Base-by-base conservation (phyloP, 1,140 invertebrate species). In the Spodoptera litura region DNA sequence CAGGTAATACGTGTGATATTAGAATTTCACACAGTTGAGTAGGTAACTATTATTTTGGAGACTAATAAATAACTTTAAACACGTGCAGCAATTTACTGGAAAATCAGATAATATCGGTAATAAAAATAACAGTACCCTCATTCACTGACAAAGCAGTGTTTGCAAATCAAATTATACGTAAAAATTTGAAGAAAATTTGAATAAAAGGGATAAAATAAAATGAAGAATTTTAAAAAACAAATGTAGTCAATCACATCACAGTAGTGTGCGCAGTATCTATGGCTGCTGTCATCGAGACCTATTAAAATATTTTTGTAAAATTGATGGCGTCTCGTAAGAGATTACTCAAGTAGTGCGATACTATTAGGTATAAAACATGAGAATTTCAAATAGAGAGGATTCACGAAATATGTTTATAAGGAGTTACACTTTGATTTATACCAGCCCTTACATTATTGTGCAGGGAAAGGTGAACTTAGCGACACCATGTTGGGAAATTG, bases 401-500 rank as follows among this genome's bases (percentile, higher is more conserved):
- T 88, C 85, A 86, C 87, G 78, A 93, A 94, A 93, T 94, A 94
- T 94, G 92, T 92, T 94, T 92, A 94, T 94, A 89, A 92, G 91
- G 84, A 89, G 86, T 85, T 91, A 92, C 91, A 89, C 83, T 87
- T 89, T 94, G 92, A 94, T 94, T 94, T 94, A 94, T 88, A 90
- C 89, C 87, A 83, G 87, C 81, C 81, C 81, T 84, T 59, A 81
- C 85, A 83, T 87, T 31, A 84, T 82, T 82, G 87, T 84, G 83
- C 83, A 81, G 76, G 82, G 78, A 80, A 70, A 58, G 6, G 10
- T 77, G 35, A 5, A 2, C 71, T 2, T 56, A 25, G 77, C 31
- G 38, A 12, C 20, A 66, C 84, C 78, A 81, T 62, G 10, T 25
- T 25, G 1, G 44, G 44, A 68, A 27, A 13, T 51, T 27, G 2